Percentiles rank a stretch among this genome's conserved stretches.
phyloP scores from a whole-genome alignment of 2,797 vertebrate species.

The Clarias pachynema region DNA sequence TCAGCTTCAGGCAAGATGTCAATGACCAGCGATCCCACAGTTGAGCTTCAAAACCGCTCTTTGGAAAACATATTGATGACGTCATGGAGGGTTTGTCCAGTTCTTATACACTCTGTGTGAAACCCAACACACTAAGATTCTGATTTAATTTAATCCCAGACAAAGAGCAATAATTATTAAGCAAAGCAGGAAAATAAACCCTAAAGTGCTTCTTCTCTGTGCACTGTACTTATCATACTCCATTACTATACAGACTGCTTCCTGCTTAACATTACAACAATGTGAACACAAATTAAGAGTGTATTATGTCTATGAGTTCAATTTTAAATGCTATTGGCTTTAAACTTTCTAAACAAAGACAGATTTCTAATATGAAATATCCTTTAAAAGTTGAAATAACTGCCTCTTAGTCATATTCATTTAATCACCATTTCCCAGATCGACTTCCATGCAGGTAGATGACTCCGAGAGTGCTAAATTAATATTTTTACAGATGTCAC shows the following conservation, averaged over 20 bases:
- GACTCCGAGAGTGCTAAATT: background rate
- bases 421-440: background rate
- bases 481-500: background rate
- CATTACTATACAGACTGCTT: background rate
- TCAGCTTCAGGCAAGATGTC: no score
- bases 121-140: background rate
- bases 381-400: background rate
- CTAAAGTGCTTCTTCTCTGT: background rate
- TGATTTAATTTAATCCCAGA: background rate
- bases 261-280: background rate
- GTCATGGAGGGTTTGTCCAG: no score
- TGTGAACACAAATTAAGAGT: background rate
- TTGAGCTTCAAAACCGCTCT: no score
- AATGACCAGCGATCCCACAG: no score
- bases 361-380: background rate
- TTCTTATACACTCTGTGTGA: background rate
- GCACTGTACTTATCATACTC: background rate
- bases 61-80: no score
- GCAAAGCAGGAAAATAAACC: background rate
- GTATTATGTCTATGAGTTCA: background rate
- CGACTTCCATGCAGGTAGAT: background rate
- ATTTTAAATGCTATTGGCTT: background rate
- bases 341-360: background rate
- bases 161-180: background rate
- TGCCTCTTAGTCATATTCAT: no score